Conservation (phyloP, 2,888 invertebrate genomes). For the Yponomeuta evonymella region DNA sequence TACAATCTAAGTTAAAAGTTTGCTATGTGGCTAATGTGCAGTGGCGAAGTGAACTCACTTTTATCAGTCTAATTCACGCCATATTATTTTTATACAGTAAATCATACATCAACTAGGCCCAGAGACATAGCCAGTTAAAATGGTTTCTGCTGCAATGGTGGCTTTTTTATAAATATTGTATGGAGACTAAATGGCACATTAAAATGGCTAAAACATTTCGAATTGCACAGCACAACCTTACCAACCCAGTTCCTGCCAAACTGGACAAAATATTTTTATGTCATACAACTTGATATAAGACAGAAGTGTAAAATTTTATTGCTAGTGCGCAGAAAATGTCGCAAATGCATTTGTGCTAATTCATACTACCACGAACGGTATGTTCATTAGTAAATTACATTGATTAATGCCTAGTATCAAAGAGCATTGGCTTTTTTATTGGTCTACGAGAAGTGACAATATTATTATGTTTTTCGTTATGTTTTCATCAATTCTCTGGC, state of each 20-base stretch:
- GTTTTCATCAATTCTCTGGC: too few relatives aligned
- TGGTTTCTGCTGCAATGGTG: not conserved
- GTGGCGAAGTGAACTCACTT: conserved; percentile 17
- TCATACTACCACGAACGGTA: conserved; percentile 25
- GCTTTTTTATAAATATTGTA: not conserved
- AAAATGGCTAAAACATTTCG: not conserved
- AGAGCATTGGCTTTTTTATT: not conserved
- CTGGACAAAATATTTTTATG: conserved; percentile 24
- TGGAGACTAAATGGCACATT: not conserved
- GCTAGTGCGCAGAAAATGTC: conserved; percentile 27
- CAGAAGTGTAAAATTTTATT: conserved; percentile 27
- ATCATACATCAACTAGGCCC: not conserved
- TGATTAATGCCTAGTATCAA: not conserved
- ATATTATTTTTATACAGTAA: too few relatives aligned
- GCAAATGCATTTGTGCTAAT: conserved; percentile 34
- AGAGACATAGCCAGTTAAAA: not conserved
- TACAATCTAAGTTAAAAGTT: conserved; percentile 11
- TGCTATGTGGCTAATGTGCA: conserved; percentile 3
- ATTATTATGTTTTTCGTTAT: not conserved
- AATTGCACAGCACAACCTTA: not conserved
- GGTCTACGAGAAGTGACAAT: not conserved
- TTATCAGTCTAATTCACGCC: not conserved
- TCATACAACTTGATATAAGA: conserved; percentile 22
- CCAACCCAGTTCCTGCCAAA: not conserved
- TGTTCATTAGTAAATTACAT: not conserved